Percentiles rank a stretch among this genome's conserved stretches.
These are phyloP conservation scores for Andinoacara biseriatus DNA, from an alignment of 2,113 vertebrate genomes.

Conservation along the genomic window DNA sequence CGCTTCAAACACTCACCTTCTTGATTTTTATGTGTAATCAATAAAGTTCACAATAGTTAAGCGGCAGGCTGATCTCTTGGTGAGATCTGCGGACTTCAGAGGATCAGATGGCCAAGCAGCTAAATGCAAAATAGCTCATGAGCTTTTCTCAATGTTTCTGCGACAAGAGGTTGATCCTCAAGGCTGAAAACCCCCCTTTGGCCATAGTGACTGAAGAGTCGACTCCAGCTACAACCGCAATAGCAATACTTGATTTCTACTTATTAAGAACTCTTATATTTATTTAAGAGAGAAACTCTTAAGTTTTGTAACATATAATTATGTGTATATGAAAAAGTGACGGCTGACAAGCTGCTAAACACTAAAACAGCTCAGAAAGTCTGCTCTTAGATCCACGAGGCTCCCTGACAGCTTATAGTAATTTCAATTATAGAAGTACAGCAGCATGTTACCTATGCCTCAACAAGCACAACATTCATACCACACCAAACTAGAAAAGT, in stretches of 20 bases:
- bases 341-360: neutral
- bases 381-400: no score
- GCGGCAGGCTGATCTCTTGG: constrained; percentile 16
- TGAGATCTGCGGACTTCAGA: constrained; percentile 26
- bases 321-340: neutral
- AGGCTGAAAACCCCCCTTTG: neutral
- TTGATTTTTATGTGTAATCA: constrained; percentile 60
- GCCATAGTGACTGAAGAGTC: constrained; percentile 26
- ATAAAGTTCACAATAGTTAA: constrained; percentile 50
- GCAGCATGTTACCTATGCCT: neutral
- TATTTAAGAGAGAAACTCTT: neutral
- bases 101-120: constrained; percentile 54
- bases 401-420: neutral
- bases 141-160: constrained; percentile 60
- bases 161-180: neutral
- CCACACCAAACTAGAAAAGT: neutral
- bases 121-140: constrained; percentile 65
- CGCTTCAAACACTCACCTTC: constrained; percentile 17
- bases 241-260: neutral
- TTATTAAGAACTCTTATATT: fast-evolving
- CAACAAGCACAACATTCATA: neutral
- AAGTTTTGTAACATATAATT: neutral
- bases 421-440: neutral
- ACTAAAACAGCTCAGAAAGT: neutral
- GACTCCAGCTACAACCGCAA: neutral